phyloP scores from a whole-genome alignment of 2,888 invertebrate species.

The Hetaerina titia region DNA sequence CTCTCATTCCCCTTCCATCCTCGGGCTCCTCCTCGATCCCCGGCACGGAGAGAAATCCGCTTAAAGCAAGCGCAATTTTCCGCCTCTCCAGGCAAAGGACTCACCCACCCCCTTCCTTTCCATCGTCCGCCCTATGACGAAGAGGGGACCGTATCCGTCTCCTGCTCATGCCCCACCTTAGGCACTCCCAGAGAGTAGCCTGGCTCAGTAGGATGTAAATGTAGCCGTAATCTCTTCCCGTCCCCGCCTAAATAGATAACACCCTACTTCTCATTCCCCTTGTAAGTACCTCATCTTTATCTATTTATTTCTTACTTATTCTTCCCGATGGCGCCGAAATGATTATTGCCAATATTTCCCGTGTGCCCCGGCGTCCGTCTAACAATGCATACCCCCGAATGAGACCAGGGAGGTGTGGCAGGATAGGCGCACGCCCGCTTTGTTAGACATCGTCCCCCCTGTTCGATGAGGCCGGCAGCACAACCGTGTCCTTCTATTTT shows the following conservation, averaged over 20 bases:
- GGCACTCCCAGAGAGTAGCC: not conserved
- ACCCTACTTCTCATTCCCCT: not conserved
- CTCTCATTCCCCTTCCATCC: not conserved
- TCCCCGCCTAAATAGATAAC: not conserved
- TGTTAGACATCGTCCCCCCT: not conserved
- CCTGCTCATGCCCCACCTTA: not conserved
- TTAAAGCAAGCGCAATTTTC: conserved; percentile 64
- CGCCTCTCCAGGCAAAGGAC: conserved; percentile 56
- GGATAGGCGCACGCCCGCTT: not conserved
- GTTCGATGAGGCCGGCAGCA: not conserved
- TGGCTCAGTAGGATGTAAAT: conserved; percentile 38
- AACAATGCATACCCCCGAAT: not conserved
- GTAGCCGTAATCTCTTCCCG: not conserved
- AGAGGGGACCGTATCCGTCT: not conserved
- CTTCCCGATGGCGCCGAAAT: not conserved
- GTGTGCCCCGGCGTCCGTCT: not conserved
- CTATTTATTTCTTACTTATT: not conserved
- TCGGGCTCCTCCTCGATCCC: not conserved
- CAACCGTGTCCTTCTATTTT: not conserved
- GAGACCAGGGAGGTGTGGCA: not conserved
- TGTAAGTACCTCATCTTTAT: not conserved
- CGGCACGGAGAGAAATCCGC: conserved; percentile 47
- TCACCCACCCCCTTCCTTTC: not conserved
- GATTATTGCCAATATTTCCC: not conserved
- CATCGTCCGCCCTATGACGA: not conserved